phyloP scores from a whole-genome alignment of 2,797 vertebrate genomes.

The Rhadinocentrus ornatus region DNA sequence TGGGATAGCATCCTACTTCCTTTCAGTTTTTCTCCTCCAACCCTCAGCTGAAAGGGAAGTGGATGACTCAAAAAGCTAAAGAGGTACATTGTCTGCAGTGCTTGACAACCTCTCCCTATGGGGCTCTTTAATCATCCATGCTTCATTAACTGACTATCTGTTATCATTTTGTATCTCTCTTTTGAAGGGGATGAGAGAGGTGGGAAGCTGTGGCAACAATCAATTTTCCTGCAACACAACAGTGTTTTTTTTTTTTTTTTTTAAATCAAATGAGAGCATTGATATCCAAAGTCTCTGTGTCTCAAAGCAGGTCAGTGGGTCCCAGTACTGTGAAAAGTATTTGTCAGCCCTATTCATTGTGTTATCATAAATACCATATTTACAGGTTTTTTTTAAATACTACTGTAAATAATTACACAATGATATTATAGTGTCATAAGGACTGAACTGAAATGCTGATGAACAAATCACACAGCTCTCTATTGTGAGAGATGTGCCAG shows the following conservation, averaged over 20 bases:
- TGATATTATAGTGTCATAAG: too few relatives aligned
- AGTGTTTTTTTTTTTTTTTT: conserved; percentile 16
- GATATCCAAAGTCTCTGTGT: conserved; percentile 39
- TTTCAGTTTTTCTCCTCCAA: conserved; percentile 41
- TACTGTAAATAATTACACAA: not conserved
- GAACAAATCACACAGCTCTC: not conserved
- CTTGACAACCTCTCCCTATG: conserved; percentile 59
- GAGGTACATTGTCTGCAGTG: conserved; percentile 63
- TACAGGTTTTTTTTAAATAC: not conserved
- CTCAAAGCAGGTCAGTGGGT: conserved; percentile 33
- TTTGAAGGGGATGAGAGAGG: conserved; percentile 48
- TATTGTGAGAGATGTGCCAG: not conserved
- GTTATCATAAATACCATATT: not conserved
- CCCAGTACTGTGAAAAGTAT: conserved; percentile 4
- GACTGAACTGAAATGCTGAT: not conserved
- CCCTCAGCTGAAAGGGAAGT: conserved; percentile 78
- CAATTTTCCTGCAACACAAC: conserved; percentile 54
- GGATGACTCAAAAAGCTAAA: conserved; percentile 74
- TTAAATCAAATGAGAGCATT: conserved; percentile 24
- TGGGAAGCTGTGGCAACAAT: conserved; percentile 57
- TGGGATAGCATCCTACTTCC: conserved; percentile 41
- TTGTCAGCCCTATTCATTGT: not conserved
- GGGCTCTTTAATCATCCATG: conserved; percentile 79
- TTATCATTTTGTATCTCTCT: conserved; percentile 56
- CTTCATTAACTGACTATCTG: conserved; percentile 75